Percentiles rank a stretch among this genome's conserved stretches.
These are phyloP conservation scores for Masnerella sp. DNA, from an alignment of 2,888 invertebrate genomes.

Conservation along the genomic window DNA sequence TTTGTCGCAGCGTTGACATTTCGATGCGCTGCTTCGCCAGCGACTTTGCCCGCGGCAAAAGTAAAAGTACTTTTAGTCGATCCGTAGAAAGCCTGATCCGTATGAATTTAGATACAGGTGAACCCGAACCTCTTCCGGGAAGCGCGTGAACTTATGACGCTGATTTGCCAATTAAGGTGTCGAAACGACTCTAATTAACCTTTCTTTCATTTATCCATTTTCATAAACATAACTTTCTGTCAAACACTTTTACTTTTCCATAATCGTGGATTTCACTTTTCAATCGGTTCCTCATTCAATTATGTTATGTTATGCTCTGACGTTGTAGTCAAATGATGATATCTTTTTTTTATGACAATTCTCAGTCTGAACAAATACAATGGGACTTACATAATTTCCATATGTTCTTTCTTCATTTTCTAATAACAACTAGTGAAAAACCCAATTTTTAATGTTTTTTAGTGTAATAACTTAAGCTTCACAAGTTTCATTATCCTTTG, in stretches of 20 bases:
- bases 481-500: too few relatives aligned
- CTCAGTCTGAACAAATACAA: too few relatives aligned
- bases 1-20: conserved; percentile 30
- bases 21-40: conserved; percentile 23
- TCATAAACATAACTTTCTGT: conserved; percentile 14
- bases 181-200: conserved; percentile 30
- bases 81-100: conserved; percentile 72
- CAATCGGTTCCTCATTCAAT: conserved; percentile 6
- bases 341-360: too few relatives aligned
- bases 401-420: too few relatives aligned
- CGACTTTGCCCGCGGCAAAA: conserved; percentile 74
- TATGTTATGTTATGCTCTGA: too few relatives aligned
- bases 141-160: conserved; percentile 27
- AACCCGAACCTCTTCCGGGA: conserved; percentile 44
- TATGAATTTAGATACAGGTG: conserved; percentile 57
- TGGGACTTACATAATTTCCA: too few relatives aligned
- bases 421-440: too few relatives aligned
- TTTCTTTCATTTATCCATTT: conserved; percentile 27
- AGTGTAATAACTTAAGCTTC: too few relatives aligned
- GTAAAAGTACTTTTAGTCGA: conserved; percentile 76
- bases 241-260: conserved; percentile 42
- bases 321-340: too few relatives aligned
- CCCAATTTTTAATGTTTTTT: too few relatives aligned
- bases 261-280: conserved; percentile 22
- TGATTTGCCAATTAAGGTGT: conserved; percentile 16